Conservation (phyloP, 2,113 vertebrate species). For the Potamarius usumacintae region DNA sequence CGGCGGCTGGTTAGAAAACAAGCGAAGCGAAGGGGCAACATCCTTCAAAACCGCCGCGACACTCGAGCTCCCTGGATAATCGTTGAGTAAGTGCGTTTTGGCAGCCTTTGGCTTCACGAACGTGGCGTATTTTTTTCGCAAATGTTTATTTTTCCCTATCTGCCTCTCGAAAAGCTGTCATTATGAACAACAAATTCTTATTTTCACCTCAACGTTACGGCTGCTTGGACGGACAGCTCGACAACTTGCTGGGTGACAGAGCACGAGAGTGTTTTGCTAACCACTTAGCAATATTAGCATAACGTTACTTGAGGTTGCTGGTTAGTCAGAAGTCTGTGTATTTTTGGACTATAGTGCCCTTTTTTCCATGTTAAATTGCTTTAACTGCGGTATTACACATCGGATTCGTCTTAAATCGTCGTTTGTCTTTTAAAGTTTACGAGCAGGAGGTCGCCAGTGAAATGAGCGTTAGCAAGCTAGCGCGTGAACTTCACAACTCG, state of each 20-base stretch:
- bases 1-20: slow-evolving; percentile 83
- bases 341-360: not conserved
- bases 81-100: slow-evolving; percentile 57
- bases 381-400: no score
- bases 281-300: slow-evolving; percentile 11
- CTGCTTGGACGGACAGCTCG: not conserved
- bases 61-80: slow-evolving; percentile 39
- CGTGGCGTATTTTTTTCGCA: not conserved
- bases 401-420: not conserved
- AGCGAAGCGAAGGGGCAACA: slow-evolving; percentile 72
- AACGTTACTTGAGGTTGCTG: not conserved
- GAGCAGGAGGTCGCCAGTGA: slow-evolving; percentile 15
- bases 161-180: not conserved
- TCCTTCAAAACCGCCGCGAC: slow-evolving; percentile 53
- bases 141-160: not conserved
- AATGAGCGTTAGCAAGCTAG: slow-evolving; percentile 24
- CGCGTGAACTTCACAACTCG: slow-evolving; percentile 1
- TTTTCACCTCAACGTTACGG: not conserved
- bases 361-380: not conserved
- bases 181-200: not conserved
- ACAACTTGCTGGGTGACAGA: slow-evolving; percentile 25
- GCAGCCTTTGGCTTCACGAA: no score
- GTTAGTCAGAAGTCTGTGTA: not conserved
- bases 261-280: slow-evolving; percentile 37
- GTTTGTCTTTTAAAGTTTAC: slow-evolving; percentile 2